Percentiles rank a stretch among this genome's conserved stretches.
Evolutionary conservation across 2,888 invertebrate species (phyloP).

Genomic region (Pyralis farinalis): DNA sequence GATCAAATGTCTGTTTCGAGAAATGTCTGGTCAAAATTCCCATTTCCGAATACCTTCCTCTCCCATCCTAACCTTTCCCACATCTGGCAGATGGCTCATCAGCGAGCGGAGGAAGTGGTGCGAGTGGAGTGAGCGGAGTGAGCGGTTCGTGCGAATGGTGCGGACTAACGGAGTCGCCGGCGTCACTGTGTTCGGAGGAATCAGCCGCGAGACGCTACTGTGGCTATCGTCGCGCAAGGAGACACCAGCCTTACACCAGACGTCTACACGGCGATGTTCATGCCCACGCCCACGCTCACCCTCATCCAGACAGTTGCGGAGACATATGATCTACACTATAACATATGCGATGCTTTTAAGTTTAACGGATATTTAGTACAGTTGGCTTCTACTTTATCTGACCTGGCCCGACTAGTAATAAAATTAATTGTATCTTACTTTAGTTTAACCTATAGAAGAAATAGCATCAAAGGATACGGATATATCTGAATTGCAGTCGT

Average conservation of each 20-base stretch:
- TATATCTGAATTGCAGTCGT: no score
- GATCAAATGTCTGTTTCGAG: no score
- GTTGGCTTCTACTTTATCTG: no score
- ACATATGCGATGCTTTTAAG: not conserved
- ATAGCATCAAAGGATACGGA: no score
- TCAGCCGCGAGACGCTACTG: constrained; percentile 19
- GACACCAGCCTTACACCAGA: constrained; percentile 26
- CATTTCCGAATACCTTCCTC: constrained; percentile 16
- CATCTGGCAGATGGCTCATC: constrained; percentile 54
- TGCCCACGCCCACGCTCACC: constrained; percentile 22
- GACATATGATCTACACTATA: constrained; percentile 11
- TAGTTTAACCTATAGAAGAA: no score
- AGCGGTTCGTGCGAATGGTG: constrained; percentile 58
- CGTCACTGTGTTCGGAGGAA: constrained; percentile 21
- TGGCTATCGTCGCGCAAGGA: constrained; percentile 27
- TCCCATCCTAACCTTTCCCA: constrained; percentile 12
- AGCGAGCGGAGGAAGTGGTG: constrained; percentile 25
- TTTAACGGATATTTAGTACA: no score
- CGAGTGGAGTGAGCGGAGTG: constrained; percentile 20
- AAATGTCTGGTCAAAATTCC: not conserved
- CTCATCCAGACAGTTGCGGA: constrained; percentile 18
- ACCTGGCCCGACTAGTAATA: no score
- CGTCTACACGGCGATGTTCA: constrained; percentile 1
- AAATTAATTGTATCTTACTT: no score
- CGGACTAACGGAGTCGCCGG: constrained; percentile 35